Base-by-base conservation (phyloP, 1,140 invertebrate species). In the Ctenoplectra terminalis region DNA sequence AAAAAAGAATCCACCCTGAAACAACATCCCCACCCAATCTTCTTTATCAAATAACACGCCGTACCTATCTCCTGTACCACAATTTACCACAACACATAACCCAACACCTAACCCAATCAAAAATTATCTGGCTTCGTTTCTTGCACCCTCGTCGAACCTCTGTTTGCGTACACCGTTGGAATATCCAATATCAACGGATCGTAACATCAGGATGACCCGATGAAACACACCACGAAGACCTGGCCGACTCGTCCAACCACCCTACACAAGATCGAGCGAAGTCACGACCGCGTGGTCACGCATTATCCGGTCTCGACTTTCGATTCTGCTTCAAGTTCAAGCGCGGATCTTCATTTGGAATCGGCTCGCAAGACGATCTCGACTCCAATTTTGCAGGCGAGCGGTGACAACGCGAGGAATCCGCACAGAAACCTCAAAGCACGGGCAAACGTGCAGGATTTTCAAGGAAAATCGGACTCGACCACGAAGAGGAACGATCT, bases 281-380 rank as follows among this genome's bases (percentile, higher is more conserved):
- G 48, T 11, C 61, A 76, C 2, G 50, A 54, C 1, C n/a, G 64
- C 7, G 75, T 91, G 69, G 83, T 91, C 54, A 89, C 83, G 79
- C 91, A 88, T 58, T 89, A 88, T 81, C 90, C 91, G 9, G 73
- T 43, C 5, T 66, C 82, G 0, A 48, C 80, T 8, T 69, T 72
- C 50, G 82, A 90, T 40, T 86, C 87, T 5, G 81, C 71, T 0
- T 92, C 91, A 0, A 89, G 85, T 56, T 86, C 87, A 4, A 90
- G 82, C 26, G 56, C 48, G 34, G 79, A 80, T 23, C 26, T 88
- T 11, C 73, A 64, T 17, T 9, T 83, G 13, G 78, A 37, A 0
- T 60, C 84, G 3, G 34, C 64, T 29, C 78, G 86, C 9, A 77
- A 23, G 58, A 75, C 77, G 9, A 77, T 66, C 26, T 88, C 89